Conservation (phyloP, 1,140 invertebrate genomes). For the Brachionus asplanchnoidis region DNA sequence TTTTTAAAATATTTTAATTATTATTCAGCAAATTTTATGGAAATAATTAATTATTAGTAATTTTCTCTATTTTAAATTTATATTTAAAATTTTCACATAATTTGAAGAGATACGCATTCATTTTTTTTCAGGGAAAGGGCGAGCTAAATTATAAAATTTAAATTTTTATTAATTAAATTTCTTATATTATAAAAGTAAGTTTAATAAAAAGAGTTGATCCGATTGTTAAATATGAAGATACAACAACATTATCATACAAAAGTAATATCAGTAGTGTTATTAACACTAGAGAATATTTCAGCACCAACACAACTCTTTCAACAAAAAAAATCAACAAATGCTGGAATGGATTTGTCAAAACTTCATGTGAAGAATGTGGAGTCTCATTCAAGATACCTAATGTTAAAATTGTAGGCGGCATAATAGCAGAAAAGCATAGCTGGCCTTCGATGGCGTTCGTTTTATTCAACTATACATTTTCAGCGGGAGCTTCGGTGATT, state of each 20-base stretch:
- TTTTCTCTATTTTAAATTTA: too few relatives aligned
- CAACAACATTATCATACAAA: neutral
- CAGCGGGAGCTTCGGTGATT: neutral
- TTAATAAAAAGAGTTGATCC: neutral
- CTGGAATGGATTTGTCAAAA: neutral
- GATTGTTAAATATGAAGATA: neutral
- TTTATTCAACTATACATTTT: neutral
- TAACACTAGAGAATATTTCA: too few relatives aligned
- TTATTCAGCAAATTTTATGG: too few relatives aligned
- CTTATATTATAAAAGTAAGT: neutral
- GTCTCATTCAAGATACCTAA: neutral
- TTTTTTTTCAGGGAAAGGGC: too few relatives aligned
- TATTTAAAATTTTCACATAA: too few relatives aligned
- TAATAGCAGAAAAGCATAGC: neutral
- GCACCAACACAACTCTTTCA: too few relatives aligned
- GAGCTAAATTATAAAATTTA: too few relatives aligned
- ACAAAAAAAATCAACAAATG: neutral
- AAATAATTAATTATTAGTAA: too few relatives aligned
- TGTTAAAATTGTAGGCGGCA: neutral
- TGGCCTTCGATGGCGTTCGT: conserved; percentile 31
- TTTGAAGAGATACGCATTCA: too few relatives aligned
- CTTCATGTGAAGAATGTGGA: conserved; percentile 25
- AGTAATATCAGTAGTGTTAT: too few relatives aligned
- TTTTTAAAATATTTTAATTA: too few relatives aligned
- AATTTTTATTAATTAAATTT: neutral